Conservation (phyloP, 2,113 vertebrate species). For the Engraulis encrasicolus region DNA sequence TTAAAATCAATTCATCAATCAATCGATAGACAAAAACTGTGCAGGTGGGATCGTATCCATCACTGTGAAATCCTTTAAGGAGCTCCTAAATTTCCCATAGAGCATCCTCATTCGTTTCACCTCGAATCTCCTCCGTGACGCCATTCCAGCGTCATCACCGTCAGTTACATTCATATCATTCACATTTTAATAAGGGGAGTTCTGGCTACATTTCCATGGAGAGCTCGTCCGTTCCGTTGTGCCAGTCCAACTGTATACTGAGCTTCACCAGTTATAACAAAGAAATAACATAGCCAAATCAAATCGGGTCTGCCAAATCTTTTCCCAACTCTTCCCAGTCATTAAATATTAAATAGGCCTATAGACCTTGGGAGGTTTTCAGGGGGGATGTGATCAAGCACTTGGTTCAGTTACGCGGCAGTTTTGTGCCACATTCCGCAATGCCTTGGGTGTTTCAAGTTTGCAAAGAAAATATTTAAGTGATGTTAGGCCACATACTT, state of each 20-base stretch:
- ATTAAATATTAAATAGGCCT: too few relatives aligned
- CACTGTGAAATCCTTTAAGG: slow-evolving; percentile 28
- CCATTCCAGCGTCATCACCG: slow-evolving; percentile 71
- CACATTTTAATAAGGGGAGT: slow-evolving; percentile 69
- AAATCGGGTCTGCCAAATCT: too few relatives aligned
- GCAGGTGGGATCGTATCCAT: background rate
- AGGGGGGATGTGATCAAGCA: too few relatives aligned
- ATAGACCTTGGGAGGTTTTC: too few relatives aligned
- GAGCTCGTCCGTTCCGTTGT: slow-evolving; percentile 33
- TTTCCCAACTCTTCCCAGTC: too few relatives aligned
- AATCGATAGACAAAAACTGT: slow-evolving; percentile 1
- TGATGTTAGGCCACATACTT: too few relatives aligned
- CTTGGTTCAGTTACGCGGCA: too few relatives aligned
- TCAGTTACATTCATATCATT: slow-evolving; percentile 59
- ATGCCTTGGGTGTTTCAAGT: too few relatives aligned
- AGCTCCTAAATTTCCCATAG: slow-evolving; percentile 27
- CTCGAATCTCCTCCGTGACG: slow-evolving; percentile 73
- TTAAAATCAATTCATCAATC: slow-evolving; percentile 4
- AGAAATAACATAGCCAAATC: background rate
- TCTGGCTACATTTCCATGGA: slow-evolving; percentile 62
- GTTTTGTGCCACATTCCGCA: too few relatives aligned
- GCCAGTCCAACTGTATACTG: background rate
- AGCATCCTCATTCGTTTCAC: slow-evolving; percentile 64
- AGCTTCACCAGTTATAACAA: background rate
- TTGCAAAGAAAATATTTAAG: too few relatives aligned